Base-by-base conservation (phyloP, 1,140 invertebrate genomes). In the Trypoxylus dichotomus region DNA sequence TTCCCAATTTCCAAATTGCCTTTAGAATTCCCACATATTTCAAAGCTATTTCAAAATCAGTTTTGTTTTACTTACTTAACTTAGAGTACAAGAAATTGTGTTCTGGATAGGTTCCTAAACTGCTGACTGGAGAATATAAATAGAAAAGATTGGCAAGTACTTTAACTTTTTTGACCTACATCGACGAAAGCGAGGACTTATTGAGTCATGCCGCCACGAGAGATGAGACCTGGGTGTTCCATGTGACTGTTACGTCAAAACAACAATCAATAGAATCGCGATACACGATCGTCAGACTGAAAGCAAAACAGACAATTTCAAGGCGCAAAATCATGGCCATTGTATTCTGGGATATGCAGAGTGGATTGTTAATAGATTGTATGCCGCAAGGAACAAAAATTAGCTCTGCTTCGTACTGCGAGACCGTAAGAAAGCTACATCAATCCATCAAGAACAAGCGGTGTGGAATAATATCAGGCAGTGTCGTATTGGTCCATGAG, bases 301-400 rank as follows among this genome's bases (percentile, higher is more conserved):
- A 75, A 41, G 41, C 74, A 15, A 75, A 75, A 11, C 74, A 75
- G 43, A 75, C 43, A 43, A 47, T 47, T 19, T 47, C 41, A 75
- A 19, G 37, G 2, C 74, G 74, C n/a, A 75, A 75, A 27, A 27
- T 72, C 32, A 32, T 72, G 71, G 29, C 25, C 27, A 72, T 19
- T 27, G 60, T 72, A 19, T 72, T 72, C 32, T 32, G 71, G 71
- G 71, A 72, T 72, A 72, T 1, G 32, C 71, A 72, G 27, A 10
- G 71, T 10, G 24, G 27, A 3, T 72, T 72, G 25, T 72, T 72
- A 72, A 11, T 72, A 10, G 71, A 32, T 24, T 72, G 27, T 32
- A 72, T 72, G 71, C 74, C n/a, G 21, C 37, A 29, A 75, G 43
- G 13, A 27, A 72, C 29, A 72, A 72, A 24, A 32, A 15, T 72